A percentile compares a stretch with the other conserved stretches of the same genome.
phyloP scores from a whole-genome alignment of 2,797 vertebrate species.

The Rousettus madagascariensis region DNA sequence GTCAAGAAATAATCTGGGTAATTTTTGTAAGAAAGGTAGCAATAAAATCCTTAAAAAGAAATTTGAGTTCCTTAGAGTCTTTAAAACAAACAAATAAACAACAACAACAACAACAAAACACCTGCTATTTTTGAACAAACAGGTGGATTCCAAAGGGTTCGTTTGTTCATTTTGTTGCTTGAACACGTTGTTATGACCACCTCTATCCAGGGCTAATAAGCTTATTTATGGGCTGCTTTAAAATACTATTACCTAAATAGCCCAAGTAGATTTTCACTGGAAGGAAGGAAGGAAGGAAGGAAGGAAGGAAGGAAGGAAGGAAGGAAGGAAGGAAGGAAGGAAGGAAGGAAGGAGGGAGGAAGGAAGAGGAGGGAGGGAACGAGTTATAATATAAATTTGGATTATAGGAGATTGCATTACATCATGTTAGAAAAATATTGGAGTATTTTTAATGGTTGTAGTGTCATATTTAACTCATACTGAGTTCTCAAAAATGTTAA shows the following conservation, averaged over 20 bases:
- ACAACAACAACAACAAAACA: not conserved
- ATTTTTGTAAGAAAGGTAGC: constrained; percentile 38
- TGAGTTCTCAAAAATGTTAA: constrained; percentile 31
- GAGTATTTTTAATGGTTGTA: not conserved
- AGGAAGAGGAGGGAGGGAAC: not conserved
- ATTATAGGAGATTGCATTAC: not conserved
- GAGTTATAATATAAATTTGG: not conserved
- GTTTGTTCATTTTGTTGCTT: constrained; percentile 57
- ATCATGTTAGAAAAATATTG: not conserved
- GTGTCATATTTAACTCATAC: not conserved
- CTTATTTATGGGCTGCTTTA: constrained; percentile 45
- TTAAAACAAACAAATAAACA: not conserved
- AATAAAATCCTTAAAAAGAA: constrained; percentile 46
- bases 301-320: not conserved
- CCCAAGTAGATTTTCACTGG: constrained; percentile 33
- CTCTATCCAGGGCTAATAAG: constrained; percentile 3
- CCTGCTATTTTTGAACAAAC: constrained; percentile 49
- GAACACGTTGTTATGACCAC: constrained; percentile 9
- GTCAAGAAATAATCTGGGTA: constrained; percentile 8
- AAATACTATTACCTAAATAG: not conserved
- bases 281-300: not conserved
- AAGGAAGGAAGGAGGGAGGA: too few species aligned
- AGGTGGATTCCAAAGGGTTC: constrained; percentile 55
- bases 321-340: not conserved
- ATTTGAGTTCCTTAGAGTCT: not conserved